Percentiles rank a stretch among this genome's conserved stretches.
These are phyloP conservation scores for Microtus ochrogaster DNA, from an alignment of 2,113 vertebrate genomes.

Conservation along the genomic window DNA sequence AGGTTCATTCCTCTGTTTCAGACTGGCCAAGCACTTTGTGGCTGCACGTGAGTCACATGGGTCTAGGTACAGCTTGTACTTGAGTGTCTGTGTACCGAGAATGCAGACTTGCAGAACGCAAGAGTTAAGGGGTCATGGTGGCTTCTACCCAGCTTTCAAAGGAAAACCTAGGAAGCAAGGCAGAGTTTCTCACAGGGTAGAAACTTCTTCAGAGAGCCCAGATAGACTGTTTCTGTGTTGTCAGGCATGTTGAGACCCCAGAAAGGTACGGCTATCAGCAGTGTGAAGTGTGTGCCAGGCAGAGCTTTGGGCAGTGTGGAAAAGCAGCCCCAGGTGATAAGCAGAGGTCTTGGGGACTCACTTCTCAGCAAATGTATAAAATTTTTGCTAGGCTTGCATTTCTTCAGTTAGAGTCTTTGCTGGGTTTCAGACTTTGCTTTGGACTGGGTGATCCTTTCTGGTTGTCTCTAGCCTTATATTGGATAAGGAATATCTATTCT, in stretches of 20 bases:
- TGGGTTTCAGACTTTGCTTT: not conserved
- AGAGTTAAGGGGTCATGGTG: not conserved
- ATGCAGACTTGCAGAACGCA: not conserved
- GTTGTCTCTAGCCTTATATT: not conserved
- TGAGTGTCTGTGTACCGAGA: not conserved
- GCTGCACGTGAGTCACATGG: not conserved
- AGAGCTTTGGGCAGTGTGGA: not conserved
- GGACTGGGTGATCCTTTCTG: not conserved
- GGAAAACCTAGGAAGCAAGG: not conserved
- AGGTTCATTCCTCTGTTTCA: not conserved
- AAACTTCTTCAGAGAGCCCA: not conserved
- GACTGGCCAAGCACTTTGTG: not conserved
- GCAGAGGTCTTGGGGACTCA: not conserved
- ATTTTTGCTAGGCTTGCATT: not conserved
- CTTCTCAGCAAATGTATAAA: not conserved
- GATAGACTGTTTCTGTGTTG: not conserved
- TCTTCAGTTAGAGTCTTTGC: not conserved
- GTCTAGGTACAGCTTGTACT: not conserved
- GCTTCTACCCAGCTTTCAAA: not conserved
- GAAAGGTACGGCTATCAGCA: not conserved
- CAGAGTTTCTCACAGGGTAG: not conserved
- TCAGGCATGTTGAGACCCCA: not conserved
- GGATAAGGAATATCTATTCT: not conserved
- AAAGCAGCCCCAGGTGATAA: not conserved
- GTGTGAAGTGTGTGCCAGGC: not conserved